phyloP scores from a whole-genome alignment of 2,888 invertebrate species.

The Sesamia inferens region DNA sequence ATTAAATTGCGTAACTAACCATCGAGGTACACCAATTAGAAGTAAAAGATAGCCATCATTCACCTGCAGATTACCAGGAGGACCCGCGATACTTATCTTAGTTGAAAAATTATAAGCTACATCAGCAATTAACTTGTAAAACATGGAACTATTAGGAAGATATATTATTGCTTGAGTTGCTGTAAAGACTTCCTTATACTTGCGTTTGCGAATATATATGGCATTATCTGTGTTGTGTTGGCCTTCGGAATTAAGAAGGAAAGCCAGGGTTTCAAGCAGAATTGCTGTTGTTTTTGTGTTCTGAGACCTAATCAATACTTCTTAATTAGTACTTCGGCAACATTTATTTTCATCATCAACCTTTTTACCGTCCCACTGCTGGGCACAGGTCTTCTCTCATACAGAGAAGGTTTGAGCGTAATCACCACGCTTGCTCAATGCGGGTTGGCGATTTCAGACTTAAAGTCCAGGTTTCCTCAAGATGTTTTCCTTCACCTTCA shows the following conservation, averaged over 20 bases:
- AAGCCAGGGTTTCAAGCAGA: background rate
- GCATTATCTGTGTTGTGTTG: constrained; percentile 14
- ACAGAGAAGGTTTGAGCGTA: too few species aligned
- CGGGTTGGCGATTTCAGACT: too few species aligned
- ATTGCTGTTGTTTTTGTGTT: background rate
- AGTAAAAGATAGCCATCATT: constrained; percentile 34
- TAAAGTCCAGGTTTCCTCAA: too few species aligned
- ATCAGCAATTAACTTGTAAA: constrained; percentile 57
- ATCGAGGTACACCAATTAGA: constrained; percentile 28
- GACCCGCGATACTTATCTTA: constrained; percentile 45
- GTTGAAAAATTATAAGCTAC: constrained; percentile 59
- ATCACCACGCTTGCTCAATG: too few species aligned
- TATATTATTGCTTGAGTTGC: constrained; percentile 55
- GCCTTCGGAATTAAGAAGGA: constrained; percentile 15
- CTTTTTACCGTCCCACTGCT: too few species aligned
- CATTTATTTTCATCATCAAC: too few species aligned
- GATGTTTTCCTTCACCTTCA: too few species aligned
- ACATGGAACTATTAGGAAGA: constrained; percentile 46
- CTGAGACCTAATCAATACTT: background rate
- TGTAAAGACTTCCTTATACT: constrained; percentile 43
- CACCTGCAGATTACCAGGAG: constrained; percentile 35
- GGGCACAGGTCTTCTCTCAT: too few species aligned
- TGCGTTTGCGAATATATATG: constrained; percentile 22
- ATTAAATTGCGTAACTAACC: constrained; percentile 28
- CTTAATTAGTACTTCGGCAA: too few species aligned